These are phyloP conservation scores for Dromius quadrimaculatus DNA, from an alignment of 2,888 invertebrate genomes.

Conservation along the genomic window DNA sequence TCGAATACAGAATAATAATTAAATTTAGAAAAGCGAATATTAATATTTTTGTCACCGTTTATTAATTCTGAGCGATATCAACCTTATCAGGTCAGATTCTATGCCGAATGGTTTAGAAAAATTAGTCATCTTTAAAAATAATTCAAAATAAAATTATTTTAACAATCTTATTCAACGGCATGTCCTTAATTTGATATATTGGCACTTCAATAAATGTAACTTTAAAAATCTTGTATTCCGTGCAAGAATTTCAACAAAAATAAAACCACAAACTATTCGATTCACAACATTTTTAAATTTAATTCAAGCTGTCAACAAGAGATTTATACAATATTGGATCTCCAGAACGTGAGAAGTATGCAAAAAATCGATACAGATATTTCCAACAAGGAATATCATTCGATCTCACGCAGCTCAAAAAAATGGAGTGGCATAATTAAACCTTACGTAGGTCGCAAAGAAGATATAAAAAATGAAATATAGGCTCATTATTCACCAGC, in stretches of 20 bases:
- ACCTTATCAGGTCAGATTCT: too few species aligned
- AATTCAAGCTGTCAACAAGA: constrained; percentile 11
- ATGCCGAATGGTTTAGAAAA: too few species aligned
- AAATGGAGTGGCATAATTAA: constrained; percentile 19
- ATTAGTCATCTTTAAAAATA: too few species aligned
- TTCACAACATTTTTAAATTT: constrained; percentile 20
- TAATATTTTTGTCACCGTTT: too few species aligned
- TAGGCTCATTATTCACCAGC: constrained; percentile 40
- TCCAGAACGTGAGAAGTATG: neutral
- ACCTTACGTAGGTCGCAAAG: constrained; percentile 7
- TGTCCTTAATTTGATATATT: constrained; percentile 15
- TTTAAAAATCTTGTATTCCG: constrained; percentile 23
- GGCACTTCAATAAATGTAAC: neutral
- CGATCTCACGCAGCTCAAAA: constrained; percentile 1
- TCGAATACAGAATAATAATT: too few species aligned
- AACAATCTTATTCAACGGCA: constrained; percentile 16
- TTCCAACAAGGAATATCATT: constrained; percentile 12
- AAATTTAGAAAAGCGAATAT: too few species aligned
- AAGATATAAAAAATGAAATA: constrained; percentile 48
- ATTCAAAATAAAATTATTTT: neutral
- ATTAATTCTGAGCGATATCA: too few species aligned
- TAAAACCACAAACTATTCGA: neutral
- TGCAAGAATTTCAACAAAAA: constrained; percentile 11
- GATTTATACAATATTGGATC: constrained; percentile 28
- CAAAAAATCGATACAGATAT: constrained; percentile 10